Evolutionary conservation across 1,140 invertebrate genomes (phyloP).

Genomic region (Drosophila navojoa): DNA sequence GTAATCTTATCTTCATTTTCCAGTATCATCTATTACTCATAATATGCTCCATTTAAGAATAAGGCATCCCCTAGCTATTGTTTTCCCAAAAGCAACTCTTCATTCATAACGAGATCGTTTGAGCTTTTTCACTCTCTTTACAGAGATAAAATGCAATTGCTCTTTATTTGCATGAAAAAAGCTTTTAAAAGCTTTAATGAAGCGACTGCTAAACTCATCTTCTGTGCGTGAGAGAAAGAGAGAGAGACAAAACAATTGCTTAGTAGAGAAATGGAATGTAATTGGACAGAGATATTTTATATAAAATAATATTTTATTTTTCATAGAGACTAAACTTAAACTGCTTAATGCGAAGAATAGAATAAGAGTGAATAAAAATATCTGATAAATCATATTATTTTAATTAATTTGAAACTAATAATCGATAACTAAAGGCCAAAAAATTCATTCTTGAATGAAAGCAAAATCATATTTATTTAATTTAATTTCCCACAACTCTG

Average conservation of each 20-base stretch:
- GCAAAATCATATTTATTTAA: no score
- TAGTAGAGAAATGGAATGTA: not conserved
- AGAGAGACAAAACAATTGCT: not conserved
- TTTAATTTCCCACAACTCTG: no score
- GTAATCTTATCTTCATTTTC: no score
- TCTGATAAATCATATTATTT: no score
- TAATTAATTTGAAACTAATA: no score
- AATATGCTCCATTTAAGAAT: not conserved
- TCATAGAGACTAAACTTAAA: not conserved
- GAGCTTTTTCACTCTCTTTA: not conserved
- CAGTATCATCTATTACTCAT: not conserved
- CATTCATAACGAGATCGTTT: not conserved
- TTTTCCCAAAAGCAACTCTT: not conserved
- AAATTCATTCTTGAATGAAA: no score
- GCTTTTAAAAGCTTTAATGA: constrained; percentile 7
- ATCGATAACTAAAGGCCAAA: no score
- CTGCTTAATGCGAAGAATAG: no score
- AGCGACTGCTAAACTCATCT: not conserved
- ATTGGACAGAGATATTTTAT: not conserved
- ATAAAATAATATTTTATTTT: not conserved
- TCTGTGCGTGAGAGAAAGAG: not conserved
- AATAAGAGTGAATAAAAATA: no score
- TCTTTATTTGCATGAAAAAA: constrained; percentile 4
- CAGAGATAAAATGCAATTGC: not conserved
- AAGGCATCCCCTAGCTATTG: constrained; percentile 5